A percentile compares a stretch with the other conserved stretches of the same genome.
Conservation (phyloP, 2,888 invertebrate species). For the Brachyptera risi region DNA sequence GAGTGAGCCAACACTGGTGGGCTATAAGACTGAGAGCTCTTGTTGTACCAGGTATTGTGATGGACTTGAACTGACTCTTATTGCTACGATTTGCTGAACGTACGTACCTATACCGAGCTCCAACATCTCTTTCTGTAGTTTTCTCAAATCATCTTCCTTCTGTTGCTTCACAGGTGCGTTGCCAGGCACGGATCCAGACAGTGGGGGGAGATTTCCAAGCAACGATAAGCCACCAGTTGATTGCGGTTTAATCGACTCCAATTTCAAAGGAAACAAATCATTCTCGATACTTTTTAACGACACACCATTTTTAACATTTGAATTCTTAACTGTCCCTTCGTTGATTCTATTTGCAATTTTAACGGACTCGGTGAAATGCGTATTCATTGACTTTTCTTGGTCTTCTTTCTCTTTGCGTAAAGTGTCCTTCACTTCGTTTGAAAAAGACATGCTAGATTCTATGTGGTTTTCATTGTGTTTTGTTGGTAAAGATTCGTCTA, state of each 20-base stretch:
- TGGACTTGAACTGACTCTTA: too few species aligned
- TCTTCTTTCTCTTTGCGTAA: neutral
- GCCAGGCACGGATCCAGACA: constrained; percentile 2
- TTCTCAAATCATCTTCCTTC: neutral
- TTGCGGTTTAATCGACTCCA: neutral
- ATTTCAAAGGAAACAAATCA: neutral
- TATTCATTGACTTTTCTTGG: neutral
- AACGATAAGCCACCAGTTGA: neutral
- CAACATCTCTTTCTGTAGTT: constrained; percentile 24
- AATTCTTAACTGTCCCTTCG: neutral
- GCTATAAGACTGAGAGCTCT: too few species aligned
- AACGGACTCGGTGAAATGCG: too few species aligned
- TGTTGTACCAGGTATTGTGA: too few species aligned
- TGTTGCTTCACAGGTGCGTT: neutral
- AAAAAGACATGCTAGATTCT: too few species aligned
- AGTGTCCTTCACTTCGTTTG: too few species aligned
- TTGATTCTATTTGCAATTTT: neutral
- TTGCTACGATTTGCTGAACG: too few species aligned
- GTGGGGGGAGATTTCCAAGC: constrained; percentile 27
- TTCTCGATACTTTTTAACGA: neutral
- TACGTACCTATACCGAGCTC: constrained; percentile 30
- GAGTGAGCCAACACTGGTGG: too few species aligned
- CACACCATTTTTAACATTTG: neutral
- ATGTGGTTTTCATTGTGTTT: too few species aligned
- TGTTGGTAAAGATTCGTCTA: too few species aligned